Conservation (phyloP, 1,140 invertebrate genomes). For the Microplitis mediator region DNA sequence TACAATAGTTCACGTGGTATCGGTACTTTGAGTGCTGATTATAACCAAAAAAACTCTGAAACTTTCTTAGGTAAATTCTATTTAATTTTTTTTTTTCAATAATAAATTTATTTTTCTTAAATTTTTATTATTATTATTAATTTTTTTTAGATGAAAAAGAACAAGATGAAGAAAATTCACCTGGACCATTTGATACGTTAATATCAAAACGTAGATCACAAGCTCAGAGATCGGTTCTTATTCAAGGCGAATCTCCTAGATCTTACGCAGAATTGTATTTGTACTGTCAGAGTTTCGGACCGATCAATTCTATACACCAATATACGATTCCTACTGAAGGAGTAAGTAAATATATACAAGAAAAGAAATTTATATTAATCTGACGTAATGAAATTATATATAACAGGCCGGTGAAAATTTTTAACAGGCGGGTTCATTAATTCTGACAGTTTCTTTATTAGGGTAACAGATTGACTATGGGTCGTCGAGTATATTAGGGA, state of each 20-base stretch:
- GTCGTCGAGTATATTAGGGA: too few species aligned
- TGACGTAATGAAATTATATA: too few species aligned
- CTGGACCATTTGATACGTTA: constrained; percentile 45
- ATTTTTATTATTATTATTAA: not conserved
- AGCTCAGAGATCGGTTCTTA: constrained; percentile 67
- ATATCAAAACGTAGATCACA: constrained; percentile 59
- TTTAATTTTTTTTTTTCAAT: not conserved
- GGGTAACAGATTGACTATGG: too few species aligned
- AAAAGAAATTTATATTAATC: not conserved
- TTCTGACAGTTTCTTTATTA: too few species aligned
- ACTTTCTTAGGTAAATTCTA: not conserved
- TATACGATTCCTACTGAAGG: constrained; percentile 63
- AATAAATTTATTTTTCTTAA: not conserved
- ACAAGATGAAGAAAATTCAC: not conserved
- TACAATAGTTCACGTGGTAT: not conserved
- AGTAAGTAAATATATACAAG: constrained; percentile 40
- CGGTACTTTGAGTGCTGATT: not conserved
- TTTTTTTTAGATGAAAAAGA: not conserved
- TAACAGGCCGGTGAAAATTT: too few species aligned
- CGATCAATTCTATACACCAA: constrained; percentile 67
- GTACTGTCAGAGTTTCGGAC: constrained; percentile 69
- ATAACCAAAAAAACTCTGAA: not conserved
- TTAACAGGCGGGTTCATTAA: too few species aligned
- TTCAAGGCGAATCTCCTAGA: constrained; percentile 69
- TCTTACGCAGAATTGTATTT: constrained; percentile 67